Evolutionary conservation across 1,140 invertebrate species (phyloP).

Genomic region (Trichoplusia ni): DNA sequence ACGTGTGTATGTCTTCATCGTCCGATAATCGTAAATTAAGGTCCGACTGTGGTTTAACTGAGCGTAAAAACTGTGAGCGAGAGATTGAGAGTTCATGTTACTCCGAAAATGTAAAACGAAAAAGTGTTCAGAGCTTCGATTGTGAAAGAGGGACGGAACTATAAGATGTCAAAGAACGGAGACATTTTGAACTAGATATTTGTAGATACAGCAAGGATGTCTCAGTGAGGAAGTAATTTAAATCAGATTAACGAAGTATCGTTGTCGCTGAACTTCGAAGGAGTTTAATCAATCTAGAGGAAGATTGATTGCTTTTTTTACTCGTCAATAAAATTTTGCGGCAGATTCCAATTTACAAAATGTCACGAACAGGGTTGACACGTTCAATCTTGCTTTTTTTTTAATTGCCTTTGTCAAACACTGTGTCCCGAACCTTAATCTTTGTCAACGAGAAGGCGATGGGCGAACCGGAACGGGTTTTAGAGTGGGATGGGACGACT

Average conservation of each 20-base stretch:
- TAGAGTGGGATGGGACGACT: conserved; percentile 59
- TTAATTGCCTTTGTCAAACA: conserved; percentile 61
- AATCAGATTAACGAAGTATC: conserved; percentile 10
- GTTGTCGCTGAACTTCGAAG: conserved; percentile 19
- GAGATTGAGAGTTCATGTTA: conserved; percentile 79
- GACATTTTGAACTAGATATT: conserved; percentile 27
- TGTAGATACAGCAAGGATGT: conserved; percentile 14
- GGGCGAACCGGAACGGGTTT: conserved; percentile 68
- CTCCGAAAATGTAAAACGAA: conserved; percentile 68
- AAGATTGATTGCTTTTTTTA: conserved; percentile 41
- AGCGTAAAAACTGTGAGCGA: conserved; percentile 78
- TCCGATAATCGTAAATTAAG: conserved; percentile 78
- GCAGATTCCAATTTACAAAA: conserved; percentile 55
- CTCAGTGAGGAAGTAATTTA: conserved; percentile 37
- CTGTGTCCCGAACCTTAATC: conserved; percentile 61
- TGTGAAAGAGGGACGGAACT: conserved; percentile 60
- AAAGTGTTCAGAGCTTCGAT: conserved; percentile 49
- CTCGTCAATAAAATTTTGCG: conserved; percentile 36
- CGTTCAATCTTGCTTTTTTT: conserved; percentile 48
- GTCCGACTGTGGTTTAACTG: conserved; percentile 68
- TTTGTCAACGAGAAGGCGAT: conserved; percentile 60
- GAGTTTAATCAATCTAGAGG: conserved; percentile 27
- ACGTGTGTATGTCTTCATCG: conserved; percentile 66
- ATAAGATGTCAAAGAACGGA: conserved; percentile 57
- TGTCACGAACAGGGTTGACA: conserved; percentile 52